Evolutionary conservation across 2,113 vertebrate species (phyloP).

Genomic region (Eclectus roratus): DNA sequence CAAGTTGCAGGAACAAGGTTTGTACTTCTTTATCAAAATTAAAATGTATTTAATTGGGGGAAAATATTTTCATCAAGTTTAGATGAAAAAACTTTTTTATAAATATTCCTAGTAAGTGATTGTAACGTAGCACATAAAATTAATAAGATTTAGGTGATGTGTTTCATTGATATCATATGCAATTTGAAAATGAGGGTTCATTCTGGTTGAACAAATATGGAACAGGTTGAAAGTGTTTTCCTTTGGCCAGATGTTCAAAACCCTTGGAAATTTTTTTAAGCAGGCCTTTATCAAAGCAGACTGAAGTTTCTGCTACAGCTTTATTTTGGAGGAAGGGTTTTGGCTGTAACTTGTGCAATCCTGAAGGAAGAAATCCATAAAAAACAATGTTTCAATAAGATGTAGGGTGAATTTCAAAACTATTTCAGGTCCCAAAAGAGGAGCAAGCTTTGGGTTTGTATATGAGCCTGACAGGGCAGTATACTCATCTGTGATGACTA

Average conservation of each 20-base stretch:
- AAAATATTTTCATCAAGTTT: constrained; percentile 19
- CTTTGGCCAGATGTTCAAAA: neutral
- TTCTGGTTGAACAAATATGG: neutral
- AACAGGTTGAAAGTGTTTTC: neutral
- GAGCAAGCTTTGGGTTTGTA: neutral
- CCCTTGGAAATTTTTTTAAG: neutral
- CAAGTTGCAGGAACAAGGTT: neutral
- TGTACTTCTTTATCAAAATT: neutral
- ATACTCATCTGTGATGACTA: neutral
- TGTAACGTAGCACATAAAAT: neutral
- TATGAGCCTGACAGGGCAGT: neutral
- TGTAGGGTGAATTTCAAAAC: neutral
- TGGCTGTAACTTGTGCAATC: neutral
- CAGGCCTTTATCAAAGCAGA: neutral
- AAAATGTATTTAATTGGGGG: neutral
- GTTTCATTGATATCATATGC: neutral
- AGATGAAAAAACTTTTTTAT: neutral
- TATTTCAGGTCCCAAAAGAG: neutral
- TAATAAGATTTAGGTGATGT: neutral
- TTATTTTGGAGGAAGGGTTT: neutral
- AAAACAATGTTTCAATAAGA: neutral
- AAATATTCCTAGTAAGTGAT: neutral
- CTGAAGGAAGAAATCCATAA: neutral
- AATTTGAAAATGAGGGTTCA: neutral
- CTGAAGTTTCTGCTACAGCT: neutral